These are phyloP conservation scores for Talpa occidentalis DNA, from an alignment of 2,113 vertebrate species.

Conservation along the genomic window DNA sequence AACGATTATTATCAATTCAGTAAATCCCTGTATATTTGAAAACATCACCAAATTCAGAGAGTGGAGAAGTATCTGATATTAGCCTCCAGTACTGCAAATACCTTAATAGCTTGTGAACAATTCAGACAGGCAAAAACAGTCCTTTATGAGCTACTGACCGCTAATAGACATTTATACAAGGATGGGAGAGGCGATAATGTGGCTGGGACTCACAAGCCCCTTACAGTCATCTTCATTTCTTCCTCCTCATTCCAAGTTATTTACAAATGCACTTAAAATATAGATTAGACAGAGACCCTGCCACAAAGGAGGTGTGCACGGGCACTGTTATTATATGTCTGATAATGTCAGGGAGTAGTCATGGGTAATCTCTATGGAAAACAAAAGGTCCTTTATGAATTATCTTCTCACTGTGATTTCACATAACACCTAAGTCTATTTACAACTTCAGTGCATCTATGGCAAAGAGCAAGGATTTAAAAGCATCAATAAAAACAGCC, in stretches of 20 bases:
- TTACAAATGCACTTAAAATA: constrained; percentile 27
- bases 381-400: neutral
- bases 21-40: constrained; percentile 15
- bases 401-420: neutral
- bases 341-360: neutral
- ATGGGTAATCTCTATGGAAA: neutral
- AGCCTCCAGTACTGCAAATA: neutral
- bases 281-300: neutral
- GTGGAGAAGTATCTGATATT: neutral
- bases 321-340: neutral
- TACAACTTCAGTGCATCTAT: neutral
- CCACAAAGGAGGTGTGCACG: neutral
- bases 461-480: neutral
- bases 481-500: neutral
- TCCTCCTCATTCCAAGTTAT: neutral
- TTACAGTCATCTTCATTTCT: neutral
- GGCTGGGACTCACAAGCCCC: neutral
- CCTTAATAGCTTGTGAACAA: neutral
- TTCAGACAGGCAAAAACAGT: neutral
- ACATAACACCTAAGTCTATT: neutral
- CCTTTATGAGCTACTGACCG: neutral
- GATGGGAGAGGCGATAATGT: neutral
- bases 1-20: neutral
- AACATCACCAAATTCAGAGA: neutral
- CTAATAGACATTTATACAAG: neutral